Evolutionary conservation across 2,113 vertebrate species (phyloP).

Genomic region (Sinosuthora webbiana): DNA sequence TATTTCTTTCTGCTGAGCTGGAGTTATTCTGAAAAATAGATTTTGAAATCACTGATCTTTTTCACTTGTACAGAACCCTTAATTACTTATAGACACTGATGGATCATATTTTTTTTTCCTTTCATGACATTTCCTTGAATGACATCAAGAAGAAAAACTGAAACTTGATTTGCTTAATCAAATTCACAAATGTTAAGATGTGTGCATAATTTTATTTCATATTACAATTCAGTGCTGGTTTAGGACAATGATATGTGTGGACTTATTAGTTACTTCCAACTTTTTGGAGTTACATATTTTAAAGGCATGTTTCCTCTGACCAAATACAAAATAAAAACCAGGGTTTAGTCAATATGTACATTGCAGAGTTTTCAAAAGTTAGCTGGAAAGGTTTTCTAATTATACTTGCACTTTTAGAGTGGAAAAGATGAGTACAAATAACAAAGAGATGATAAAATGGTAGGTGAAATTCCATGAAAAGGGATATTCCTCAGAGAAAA

Average conservation of each 20-base stretch:
- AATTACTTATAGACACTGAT: background rate
- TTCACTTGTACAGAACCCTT: background rate
- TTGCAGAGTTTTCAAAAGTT: background rate
- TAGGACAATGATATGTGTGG: background rate
- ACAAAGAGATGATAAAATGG: background rate
- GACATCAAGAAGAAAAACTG: background rate
- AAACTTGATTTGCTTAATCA: background rate
- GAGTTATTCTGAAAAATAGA: background rate
- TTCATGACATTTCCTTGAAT: background rate
- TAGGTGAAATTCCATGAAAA: background rate
- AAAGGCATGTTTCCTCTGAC: background rate
- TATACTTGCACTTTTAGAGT: background rate
- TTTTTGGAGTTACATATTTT: background rate
- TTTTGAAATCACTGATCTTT: background rate
- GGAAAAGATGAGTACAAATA: background rate
- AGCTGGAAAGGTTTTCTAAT: background rate
- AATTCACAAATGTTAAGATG: background rate
- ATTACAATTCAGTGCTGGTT: background rate
- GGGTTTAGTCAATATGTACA: background rate
- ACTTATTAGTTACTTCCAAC: background rate
- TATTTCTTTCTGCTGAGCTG: background rate
- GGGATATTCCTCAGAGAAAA: too few species aligned
- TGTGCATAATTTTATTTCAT: background rate
- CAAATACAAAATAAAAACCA: background rate
- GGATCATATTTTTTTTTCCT: background rate